Evolutionary conservation across 2,113 vertebrate genomes (phyloP).

Genomic region (Labeo catla): DNA sequence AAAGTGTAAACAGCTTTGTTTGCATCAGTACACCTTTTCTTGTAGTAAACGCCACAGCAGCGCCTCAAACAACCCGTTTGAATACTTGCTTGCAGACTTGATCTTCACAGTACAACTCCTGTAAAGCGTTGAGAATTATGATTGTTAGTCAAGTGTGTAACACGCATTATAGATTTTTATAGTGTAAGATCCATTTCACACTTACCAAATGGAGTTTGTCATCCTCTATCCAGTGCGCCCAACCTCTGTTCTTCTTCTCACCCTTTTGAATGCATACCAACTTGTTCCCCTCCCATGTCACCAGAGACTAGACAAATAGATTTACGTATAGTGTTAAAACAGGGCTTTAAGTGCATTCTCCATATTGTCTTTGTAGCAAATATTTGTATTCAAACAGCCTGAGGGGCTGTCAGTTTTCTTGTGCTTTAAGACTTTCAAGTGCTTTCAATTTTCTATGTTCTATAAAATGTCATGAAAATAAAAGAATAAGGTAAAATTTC

Average conservation of each 20-base stretch:
- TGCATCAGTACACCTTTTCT: not conserved
- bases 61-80: conserved; percentile 69
- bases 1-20: not conserved
- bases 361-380: not conserved
- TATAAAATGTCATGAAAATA: not conserved
- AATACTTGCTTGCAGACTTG: conserved; percentile 86
- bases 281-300: conserved; percentile 84
- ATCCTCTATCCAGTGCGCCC: conserved; percentile 89
- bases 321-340: not conserved
- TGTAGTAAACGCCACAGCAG: not conserved
- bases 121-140: not conserved
- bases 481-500: not conserved
- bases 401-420: not conserved
- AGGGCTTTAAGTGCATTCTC: not conserved
- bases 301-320: conserved; percentile 75
- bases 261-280: conserved; percentile 85
- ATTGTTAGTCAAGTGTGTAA: not conserved
- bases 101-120: conserved; percentile 89
- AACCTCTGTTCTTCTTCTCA: conserved; percentile 87
- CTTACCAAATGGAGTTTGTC: conserved; percentile 86
- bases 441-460: not conserved
- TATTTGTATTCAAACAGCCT: not conserved
- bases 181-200: conserved; percentile 8
- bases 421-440: not conserved
- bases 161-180: not conserved